Evolutionary conservation across 2,888 invertebrate species (phyloP), one percentile per base, ranked within the genome.

Genomic region (Caenorhabditis sp.): DNA sequence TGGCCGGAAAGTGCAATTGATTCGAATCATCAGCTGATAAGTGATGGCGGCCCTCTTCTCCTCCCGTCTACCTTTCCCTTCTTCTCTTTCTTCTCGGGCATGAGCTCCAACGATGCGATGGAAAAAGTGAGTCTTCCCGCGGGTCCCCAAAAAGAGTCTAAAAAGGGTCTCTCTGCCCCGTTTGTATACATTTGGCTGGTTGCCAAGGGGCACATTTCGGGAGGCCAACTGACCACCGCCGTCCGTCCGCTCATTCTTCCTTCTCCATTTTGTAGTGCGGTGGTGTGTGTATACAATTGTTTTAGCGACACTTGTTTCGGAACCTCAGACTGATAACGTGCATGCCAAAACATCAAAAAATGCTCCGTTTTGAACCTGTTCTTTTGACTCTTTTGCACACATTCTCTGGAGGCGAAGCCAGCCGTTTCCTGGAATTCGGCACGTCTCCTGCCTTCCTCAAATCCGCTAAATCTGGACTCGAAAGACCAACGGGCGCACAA

Each of bases 181-280:
- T 50, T 46, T 68, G 56, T 68, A 68, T 68, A 68, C 52, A 58
- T 68, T 68, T 48, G 58, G 43, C 56, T 59, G 58, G 68, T 68
- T 68, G 68, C 68, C 68, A 52, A 35, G 52, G 52, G 27, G 9
- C 48, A 9, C 46, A 26, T n/a, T 26, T 26, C n/a, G 26, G n/a
- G 11, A 62, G 46, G 39, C 39, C 39, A 24, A 58, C 66, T 66
- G 66, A 66, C 66, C 66, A 37, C n/a, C 1, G n/a, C n/a, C n/a
- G n/a, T n/a, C n/a, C n/a, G n/a, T n/a, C n/a, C n/a, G n/a, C n/a
- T n/a, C n/a, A n/a, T n/a, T n/a, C 11, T 35, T 22, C 45, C 24
- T 37, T 39, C n/a, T 45, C n/a, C 53, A 15, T 43, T 65, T 37
- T 55, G 32, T 41, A 50, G 39, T 50, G 9, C 41, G 2, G 43